phyloP scores from a whole-genome alignment of 1,140 invertebrate genomes.

The Prorops nasuta region DNA sequence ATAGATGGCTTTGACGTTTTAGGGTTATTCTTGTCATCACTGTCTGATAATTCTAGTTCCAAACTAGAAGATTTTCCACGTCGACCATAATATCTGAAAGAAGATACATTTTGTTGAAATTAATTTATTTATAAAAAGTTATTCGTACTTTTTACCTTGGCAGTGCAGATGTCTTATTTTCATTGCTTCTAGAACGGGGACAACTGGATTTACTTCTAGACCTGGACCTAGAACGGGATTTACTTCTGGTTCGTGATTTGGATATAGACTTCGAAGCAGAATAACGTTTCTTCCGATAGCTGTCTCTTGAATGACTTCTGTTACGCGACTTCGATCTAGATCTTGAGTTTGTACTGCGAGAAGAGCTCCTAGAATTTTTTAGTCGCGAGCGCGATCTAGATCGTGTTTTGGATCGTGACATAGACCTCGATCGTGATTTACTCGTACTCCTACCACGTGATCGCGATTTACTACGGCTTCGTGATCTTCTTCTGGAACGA shows the following conservation, averaged over 20 bases:
- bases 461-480: slow-evolving; percentile 48
- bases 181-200: slow-evolving; percentile 43
- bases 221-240: slow-evolving; percentile 37
- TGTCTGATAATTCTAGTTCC: slow-evolving; percentile 51
- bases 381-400: slow-evolving; percentile 30
- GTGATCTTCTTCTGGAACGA: slow-evolving; percentile 34
- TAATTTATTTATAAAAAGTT: slow-evolving; percentile 3
- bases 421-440: slow-evolving; percentile 31
- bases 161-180: slow-evolving; percentile 45
- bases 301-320: slow-evolving; percentile 43
- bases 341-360: slow-evolving; percentile 41
- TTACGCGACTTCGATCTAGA: slow-evolving; percentile 48
- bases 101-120: neutral
- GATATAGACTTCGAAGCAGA: slow-evolving; percentile 39
- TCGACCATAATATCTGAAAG: slow-evolving; percentile 66
- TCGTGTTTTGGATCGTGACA: slow-evolving; percentile 36
- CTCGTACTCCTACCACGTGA: slow-evolving; percentile 32
- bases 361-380: slow-evolving; percentile 24
- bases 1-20: slow-evolving; percentile 35
- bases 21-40: slow-evolving; percentile 42
- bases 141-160: slow-evolving; percentile 41
- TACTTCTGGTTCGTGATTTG: slow-evolving; percentile 37
- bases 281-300: slow-evolving; percentile 38
- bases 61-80: slow-evolving; percentile 60
- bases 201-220: slow-evolving; percentile 45